These are phyloP conservation scores for Hirtodrosophila cameraria DNA, from an alignment of 2,888 invertebrate species.

Conservation along the genomic window DNA sequence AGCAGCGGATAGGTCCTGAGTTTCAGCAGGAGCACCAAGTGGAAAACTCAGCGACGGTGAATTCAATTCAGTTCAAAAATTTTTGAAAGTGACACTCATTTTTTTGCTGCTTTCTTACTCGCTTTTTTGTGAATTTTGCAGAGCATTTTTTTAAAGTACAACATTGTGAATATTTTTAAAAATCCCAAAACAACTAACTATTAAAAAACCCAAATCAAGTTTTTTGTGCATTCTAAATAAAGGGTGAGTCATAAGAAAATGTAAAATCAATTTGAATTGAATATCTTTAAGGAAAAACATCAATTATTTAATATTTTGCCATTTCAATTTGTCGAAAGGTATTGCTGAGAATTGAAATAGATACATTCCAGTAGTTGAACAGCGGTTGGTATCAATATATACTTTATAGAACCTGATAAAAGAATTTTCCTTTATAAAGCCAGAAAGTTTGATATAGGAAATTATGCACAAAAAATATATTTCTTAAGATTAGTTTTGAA, in stretches of 20 bases:
- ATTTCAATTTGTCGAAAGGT: too few relatives aligned
- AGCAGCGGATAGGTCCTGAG: conserved; percentile 43
- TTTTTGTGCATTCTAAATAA: conserved; percentile 1
- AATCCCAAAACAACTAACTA: background rate
- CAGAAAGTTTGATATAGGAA: background rate
- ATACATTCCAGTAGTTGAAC: too few relatives aligned
- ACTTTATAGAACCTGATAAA: too few relatives aligned
- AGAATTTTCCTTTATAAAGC: too few relatives aligned
- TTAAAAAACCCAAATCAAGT: background rate
- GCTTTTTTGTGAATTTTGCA: conserved; percentile 42
- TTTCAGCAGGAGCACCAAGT: conserved; percentile 8
- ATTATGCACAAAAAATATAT: too few relatives aligned
- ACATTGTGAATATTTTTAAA: background rate
- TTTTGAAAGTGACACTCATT: conserved; percentile 30
- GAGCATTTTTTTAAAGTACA: conserved; percentile 31
- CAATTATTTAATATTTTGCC: too few relatives aligned
- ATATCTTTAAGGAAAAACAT: too few relatives aligned
- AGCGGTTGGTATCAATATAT: too few relatives aligned
- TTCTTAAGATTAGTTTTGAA: background rate
- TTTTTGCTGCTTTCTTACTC: conserved; percentile 12
- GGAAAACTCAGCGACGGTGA: conserved; percentile 56
- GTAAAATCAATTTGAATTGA: background rate
- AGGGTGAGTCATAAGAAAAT: conserved; percentile 25
- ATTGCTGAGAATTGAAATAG: background rate
- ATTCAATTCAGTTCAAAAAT: conserved; percentile 25